Percentiles rank a stretch among this genome's conserved stretches.
phyloP scores from a whole-genome alignment of 1,140 invertebrate species.

The Ditylenchus dipsaci region DNA sequence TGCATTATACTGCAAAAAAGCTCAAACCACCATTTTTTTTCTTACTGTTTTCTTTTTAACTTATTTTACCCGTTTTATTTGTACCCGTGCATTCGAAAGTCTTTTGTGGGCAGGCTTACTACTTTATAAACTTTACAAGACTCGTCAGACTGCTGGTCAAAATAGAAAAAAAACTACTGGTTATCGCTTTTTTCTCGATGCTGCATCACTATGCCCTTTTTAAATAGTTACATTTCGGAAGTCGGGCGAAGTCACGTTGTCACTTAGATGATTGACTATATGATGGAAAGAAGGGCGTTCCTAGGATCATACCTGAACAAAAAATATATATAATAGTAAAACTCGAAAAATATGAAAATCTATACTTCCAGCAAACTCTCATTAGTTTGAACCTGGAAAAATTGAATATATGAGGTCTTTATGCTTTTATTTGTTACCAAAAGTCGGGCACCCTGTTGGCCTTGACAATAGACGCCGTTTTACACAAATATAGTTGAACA shows the following conservation, averaged over 20 bases:
- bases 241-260: neutral
- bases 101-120: too few relatives aligned
- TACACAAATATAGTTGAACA: slow-evolving; percentile 71
- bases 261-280: slow-evolving; percentile 13
- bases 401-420: slow-evolving; percentile 37
- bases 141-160: too few relatives aligned
- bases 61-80: neutral
- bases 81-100: too few relatives aligned
- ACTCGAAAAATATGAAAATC: neutral
- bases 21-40: too few relatives aligned
- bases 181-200: too few relatives aligned
- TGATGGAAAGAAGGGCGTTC: slow-evolving; percentile 72
- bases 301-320: slow-evolving; percentile 67
- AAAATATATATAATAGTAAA: too few relatives aligned
- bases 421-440: slow-evolving; percentile 63
- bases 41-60: too few relatives aligned
- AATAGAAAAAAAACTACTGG: too few relatives aligned
- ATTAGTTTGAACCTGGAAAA: slow-evolving; percentile 72
- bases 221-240: neutral
- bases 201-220: too few relatives aligned
- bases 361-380: slow-evolving; percentile 74
- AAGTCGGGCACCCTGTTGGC: slow-evolving; percentile 84
- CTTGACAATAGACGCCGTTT: slow-evolving; percentile 72
- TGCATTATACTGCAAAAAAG: too few relatives aligned
- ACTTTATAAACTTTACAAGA: too few relatives aligned